Evolutionary conservation across 2,113 vertebrate genomes (phyloP), one percentile per base, ranked within the genome.

Genomic region (Jaculus jaculus): DNA sequence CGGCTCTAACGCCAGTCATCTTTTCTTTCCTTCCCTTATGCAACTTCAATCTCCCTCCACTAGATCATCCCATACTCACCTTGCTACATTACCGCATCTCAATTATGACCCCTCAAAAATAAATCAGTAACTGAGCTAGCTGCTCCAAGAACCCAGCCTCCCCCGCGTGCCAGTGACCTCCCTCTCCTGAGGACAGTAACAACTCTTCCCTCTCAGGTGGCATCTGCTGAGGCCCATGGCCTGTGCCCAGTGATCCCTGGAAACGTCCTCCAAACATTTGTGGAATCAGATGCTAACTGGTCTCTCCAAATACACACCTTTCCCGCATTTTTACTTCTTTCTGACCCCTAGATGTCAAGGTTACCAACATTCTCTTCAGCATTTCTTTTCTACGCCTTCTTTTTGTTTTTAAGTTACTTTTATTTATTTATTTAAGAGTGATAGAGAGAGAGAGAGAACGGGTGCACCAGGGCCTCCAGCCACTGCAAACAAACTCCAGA

Each of bases 141-240:
- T 63, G 47, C 17, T 73, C 10, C 32, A 7, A 8, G 24, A 77
- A 32, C 88, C 42, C 47, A 28, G 47, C 30, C 86, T 73, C 58
- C 42, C 20, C 2, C 4, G 71, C 66, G 1, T 18, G 61, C 24
- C 69, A 21, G 47, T 2, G 30, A 20, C 24, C n/a, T 12, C 20
- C 24, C 6, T 20, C 39, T 26, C 11, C 13, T 20, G 10, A 8
- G 1, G 18, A 24, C 74, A 3, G 12, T 5, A 23, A 39, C 28
- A 23, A 39, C 28, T 10, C 58, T 42, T 16, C 16, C 0, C 16
- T 0, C 18, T 18, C 4, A 5, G 16, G 28, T 65, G 54, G 83
- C 2, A 1, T 24, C 28, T 2, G n/a, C 65, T 5, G 20, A n/a
- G n/a, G n/a, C n/a, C n/a, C n/a, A n/a, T 21, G 58, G 3, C 75